Conservation (phyloP, 2,888 invertebrate genomes). For the Troglohyphantes excavatus region DNA sequence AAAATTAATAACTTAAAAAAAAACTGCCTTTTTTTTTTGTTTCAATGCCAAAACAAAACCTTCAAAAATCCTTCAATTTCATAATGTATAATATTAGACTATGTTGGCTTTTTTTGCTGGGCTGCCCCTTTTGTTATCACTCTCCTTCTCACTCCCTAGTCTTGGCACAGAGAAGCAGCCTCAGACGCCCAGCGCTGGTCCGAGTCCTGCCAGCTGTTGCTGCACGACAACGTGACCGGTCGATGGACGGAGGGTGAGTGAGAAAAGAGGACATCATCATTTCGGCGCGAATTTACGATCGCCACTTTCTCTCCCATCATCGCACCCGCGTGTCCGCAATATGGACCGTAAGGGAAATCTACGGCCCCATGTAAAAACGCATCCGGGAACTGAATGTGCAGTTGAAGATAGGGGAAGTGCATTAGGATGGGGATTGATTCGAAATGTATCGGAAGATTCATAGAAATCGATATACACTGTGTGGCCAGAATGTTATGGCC, state of each 20-base stretch:
- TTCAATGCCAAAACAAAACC: no score
- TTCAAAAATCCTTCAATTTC: no score
- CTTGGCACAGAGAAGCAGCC: slow-evolving; percentile 89
- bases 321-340: background rate
- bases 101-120: no score
- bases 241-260: slow-evolving; percentile 84
- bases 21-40: no score
- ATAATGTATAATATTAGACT: no score
- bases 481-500: no score
- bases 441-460: no score
- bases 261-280: background rate
- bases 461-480: no score
- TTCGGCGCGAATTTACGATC: background rate
- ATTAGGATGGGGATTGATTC: no score
- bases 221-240: slow-evolving; percentile 88
- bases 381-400: no score
- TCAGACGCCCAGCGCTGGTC: slow-evolving; percentile 89
- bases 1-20: no score
- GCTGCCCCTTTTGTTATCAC: background rate
- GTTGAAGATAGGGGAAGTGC: no score
- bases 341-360: slow-evolving; percentile 27
- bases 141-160: slow-evolving; percentile 84
- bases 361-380: background rate
- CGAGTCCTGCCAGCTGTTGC: slow-evolving; percentile 87
- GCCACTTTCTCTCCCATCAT: background rate